Base-by-base conservation (phyloP, 2,113 vertebrate species). In the Lampris megalopsis region DNA sequence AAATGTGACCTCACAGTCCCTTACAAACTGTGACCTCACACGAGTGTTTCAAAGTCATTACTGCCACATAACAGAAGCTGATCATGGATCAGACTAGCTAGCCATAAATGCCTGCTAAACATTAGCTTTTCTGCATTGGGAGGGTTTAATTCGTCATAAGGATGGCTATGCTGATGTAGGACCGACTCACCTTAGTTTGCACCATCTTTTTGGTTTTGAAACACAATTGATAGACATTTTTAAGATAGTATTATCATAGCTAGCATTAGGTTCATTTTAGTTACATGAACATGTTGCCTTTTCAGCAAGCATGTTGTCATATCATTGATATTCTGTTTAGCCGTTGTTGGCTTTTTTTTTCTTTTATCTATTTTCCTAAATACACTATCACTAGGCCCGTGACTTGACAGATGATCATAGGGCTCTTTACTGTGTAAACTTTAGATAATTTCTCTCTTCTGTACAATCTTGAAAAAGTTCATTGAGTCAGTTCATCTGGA, bases 1-100 rank as follows among this genome's bases (percentile, higher is more conserved):
- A 62, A 1, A n/a, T n/a, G 49, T 53, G 24, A 24, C 24, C 24
- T 24, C 24, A 24, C 24, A 24, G 24, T 24, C 24, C 24, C 24
- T 24, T 24, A 24, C 24, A 47, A 81, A 83, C 63, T 80, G 57
- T 6, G 13, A 47, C 74, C 63, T 3, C n/a, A 47, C 56, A 74
- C 59, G 50, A 9, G 49, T 9, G 9, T 63, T 43, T 77, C 68
- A 73, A 53, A 66, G 73, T 80, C 72, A 11, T 35, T 11, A 41
- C 78, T 9, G 37, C 38, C 40, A 54, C 48, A 71, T 24, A 42
- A 49, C 36, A 52, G 36, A 47, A 53, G 5, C 50, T 67, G 68
- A 74, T 62, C 35, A 9, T 42, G 61, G 10, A 11, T 36, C 11
- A 0, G 57, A 42, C 38, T 78, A 24, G 50, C 75, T 58, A 68